phyloP scores from a whole-genome alignment of 2,113 vertebrate genomes.

The Todiramphus chloris region DNA sequence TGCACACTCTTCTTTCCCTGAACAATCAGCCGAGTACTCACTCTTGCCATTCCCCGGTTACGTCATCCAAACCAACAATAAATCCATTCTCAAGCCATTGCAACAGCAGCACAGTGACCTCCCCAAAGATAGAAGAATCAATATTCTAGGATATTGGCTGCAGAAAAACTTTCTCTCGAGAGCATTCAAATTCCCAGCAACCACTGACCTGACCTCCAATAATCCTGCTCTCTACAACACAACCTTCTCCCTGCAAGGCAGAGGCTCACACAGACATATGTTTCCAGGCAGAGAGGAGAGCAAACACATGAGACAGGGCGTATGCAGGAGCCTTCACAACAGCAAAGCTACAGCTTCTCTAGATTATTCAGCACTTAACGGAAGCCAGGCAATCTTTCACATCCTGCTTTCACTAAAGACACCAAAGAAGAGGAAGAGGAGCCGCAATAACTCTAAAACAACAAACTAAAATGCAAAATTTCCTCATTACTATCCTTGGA shows the following conservation, averaged over 20 bases:
- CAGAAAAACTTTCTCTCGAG: conserved; percentile 66
- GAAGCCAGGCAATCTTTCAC: not conserved
- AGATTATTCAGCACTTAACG: not conserved
- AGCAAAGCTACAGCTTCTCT: not conserved
- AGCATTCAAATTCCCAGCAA: not conserved
- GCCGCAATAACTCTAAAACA: not conserved
- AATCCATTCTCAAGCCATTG: not conserved
- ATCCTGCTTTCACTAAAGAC: not conserved
- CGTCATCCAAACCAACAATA: conserved; percentile 20
- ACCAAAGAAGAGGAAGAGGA: not conserved
- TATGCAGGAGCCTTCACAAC: not conserved
- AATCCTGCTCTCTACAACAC: not conserved
- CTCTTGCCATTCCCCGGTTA: not conserved
- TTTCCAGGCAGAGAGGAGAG: not conserved
- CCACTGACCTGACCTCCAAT: not conserved
- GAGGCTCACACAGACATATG: fast-evolving
- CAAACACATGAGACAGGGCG: fast-evolving
- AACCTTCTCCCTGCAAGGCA: not conserved
- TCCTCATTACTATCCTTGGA: not conserved
- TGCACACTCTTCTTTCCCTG: not conserved
- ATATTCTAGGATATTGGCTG: conserved; percentile 74
- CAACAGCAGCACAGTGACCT: not conserved
- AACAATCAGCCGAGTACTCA: not conserved
- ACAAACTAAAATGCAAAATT: not conserved
- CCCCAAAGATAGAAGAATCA: conserved; percentile 1